Evolutionary conservation across 2,113 vertebrate genomes (phyloP).

Genomic region (Genyomyrus donnyi): DNA sequence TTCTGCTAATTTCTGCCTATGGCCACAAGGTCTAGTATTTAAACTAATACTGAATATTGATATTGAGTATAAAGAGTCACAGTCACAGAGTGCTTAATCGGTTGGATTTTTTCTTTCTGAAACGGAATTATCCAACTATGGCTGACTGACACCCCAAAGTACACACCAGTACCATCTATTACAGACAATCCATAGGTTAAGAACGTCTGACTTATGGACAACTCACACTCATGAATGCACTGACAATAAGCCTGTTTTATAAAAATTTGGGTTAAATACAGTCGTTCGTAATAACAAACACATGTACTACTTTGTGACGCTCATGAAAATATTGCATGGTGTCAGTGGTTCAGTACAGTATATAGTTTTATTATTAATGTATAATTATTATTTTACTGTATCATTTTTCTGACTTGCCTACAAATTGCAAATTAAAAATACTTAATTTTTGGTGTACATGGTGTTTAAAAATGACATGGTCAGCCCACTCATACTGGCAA

Average conservation of each 20-base stretch:
- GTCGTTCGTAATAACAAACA: background rate
- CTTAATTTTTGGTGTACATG: background rate
- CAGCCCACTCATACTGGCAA: background rate
- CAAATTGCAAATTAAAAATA: background rate
- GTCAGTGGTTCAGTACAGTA: background rate
- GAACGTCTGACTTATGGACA: background rate
- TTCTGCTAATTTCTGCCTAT: too few species aligned
- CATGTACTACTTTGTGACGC: background rate
- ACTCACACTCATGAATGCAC: background rate
- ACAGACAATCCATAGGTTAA: background rate
- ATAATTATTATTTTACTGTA: background rate
- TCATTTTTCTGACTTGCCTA: background rate
- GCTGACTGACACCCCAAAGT: background rate
- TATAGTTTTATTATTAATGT: background rate
- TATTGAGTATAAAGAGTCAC: background rate
- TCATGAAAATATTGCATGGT: background rate
- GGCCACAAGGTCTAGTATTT: too few species aligned
- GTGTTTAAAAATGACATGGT: background rate
- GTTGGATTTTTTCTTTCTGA: background rate
- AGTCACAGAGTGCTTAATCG: background rate
- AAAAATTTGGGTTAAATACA: background rate
- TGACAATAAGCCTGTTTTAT: background rate
- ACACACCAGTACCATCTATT: background rate
- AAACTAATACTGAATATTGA: too few species aligned
- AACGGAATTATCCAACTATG: background rate